Base-by-base conservation (phyloP, 2,797 vertebrate genomes). In the Clarias laeviceps region DNA sequence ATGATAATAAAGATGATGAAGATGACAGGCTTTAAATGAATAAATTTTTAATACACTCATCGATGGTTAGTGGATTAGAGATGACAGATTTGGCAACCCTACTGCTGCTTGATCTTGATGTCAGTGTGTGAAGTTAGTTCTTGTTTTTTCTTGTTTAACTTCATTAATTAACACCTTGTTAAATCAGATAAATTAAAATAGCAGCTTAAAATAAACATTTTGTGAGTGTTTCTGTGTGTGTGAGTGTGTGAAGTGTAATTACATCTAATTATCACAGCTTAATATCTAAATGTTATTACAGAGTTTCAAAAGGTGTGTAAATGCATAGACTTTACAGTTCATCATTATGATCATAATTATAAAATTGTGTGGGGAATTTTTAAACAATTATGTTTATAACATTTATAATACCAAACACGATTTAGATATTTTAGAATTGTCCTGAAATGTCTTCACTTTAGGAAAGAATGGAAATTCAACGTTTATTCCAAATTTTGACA, bases 51-150 rank as follows among this genome's bases (percentile, higher is more conserved):
- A 27, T 73, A 54, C 12, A 14, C 12, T 3, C 50, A 54, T 54
- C 50, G 50, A 54, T 54, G 2, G 12, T 54, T 14, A 12, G 50
- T 50, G 72, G 50, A 32, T 57, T 22, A 57, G 4, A 54, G 50
- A 54, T 22, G 54, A 57, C 4, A 34, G 8, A 77, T 77, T 32
- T 77, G 73, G 73, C 73, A 77, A 77, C 73, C 73, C 29, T 4
- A 20, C 1, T 56, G n/a, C 24, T n/a, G 0, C 22, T 18, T 76
- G 8, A 22, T 54, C 45, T 54, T 20, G 5, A 37, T 20, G 1
- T 70, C 20, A 24, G 8, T 70, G 8, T 70, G 27, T 64, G n/a
- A 12, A 12, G n/a, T 18, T 64, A 1, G 29, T 66, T 29, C 24
- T 34, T 18, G 2, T 18, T 32, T 5, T 34, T 18, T 20, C 4